Conservation (phyloP, 2,888 invertebrate species). For the Tineola bisselliella region DNA sequence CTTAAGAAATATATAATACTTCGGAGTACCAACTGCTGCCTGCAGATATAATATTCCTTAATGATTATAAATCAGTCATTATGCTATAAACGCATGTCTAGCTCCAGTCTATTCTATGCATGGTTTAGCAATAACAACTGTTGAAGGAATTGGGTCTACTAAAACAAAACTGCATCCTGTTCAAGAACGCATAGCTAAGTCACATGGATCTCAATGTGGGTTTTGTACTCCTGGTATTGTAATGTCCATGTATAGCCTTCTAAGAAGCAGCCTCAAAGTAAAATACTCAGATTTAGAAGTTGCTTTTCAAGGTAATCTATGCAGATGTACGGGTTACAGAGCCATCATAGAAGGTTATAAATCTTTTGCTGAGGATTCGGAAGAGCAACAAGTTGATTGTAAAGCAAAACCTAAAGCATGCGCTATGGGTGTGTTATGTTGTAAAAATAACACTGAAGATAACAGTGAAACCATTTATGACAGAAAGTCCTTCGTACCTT, state of each 20-base stretch:
- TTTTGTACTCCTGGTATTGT: conserved; percentile 97
- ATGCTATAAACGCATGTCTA: conserved; percentile 89
- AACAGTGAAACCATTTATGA: conserved; percentile 59
- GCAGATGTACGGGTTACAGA: conserved; percentile 94
- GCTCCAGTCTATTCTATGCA: conserved; percentile 88
- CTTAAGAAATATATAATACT: neutral
- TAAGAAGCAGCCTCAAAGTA: conserved; percentile 78
- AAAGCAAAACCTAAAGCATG: conserved; percentile 36
- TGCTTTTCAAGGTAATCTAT: conserved; percentile 85
- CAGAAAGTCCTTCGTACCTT: conserved; percentile 73
- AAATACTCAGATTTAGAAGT: conserved; percentile 80
- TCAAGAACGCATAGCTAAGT: conserved; percentile 87
- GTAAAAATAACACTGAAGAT: conserved; percentile 44
- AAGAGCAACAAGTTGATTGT: conserved; percentile 40
- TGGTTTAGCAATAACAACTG: conserved; percentile 89
- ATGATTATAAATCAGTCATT: conserved; percentile 69
- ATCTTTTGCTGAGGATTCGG: conserved; percentile 83
- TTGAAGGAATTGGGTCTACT: conserved; percentile 91
- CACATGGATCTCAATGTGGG: conserved; percentile 95
- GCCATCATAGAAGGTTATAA: conserved; percentile 92
- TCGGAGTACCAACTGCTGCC: neutral
- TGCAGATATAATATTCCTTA: conserved; percentile 28
- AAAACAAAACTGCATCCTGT: conserved; percentile 83
- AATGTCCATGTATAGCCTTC: conserved; percentile 94
- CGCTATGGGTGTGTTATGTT: conserved; percentile 74